A percentile compares a stretch with the other conserved stretches of the same genome.
Evolutionary conservation across 2,797 vertebrate genomes (phyloP).

Genomic region (Threskiornis aethiopicus): DNA sequence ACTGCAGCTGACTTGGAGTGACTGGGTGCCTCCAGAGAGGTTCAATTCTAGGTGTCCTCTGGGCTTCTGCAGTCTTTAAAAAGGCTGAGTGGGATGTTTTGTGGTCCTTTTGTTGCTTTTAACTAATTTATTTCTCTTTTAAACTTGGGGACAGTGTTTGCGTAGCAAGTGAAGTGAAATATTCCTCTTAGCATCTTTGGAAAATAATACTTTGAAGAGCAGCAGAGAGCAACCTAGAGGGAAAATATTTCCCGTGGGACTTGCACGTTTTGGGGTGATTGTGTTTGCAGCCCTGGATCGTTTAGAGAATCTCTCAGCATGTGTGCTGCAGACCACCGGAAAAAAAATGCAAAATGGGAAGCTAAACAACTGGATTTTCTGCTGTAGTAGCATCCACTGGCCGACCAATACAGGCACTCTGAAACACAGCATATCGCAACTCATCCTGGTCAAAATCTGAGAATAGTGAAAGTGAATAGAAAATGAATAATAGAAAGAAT

Average conservation of each 20-base stretch:
- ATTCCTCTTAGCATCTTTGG: not conserved
- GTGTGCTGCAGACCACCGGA: not conserved
- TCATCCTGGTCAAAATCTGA: not conserved
- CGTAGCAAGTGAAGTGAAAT: not conserved
- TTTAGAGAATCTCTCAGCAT: not conserved
- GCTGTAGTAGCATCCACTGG: not conserved
- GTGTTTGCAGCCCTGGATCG: not conserved
- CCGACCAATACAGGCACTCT: not conserved
- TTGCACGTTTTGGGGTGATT: not conserved
- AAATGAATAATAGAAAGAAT: too few relatives aligned
- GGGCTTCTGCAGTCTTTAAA: not conserved
- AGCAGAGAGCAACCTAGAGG: not conserved
- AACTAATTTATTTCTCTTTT: not conserved
- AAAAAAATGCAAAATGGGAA: not conserved
- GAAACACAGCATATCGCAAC: fast-evolving
- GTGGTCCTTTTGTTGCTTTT: not conserved
- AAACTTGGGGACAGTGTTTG: not conserved
- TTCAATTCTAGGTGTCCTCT: not conserved
- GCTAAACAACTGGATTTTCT: not conserved
- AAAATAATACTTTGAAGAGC: not conserved
- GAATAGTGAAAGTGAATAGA: too few relatives aligned
- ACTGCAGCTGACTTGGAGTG: not conserved
- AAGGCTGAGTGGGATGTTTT: not conserved
- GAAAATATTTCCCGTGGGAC: not conserved
- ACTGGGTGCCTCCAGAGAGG: not conserved